These are phyloP conservation scores for Ptilodon capucinus DNA, from an alignment of 2,888 invertebrate species.

Conservation along the genomic window DNA sequence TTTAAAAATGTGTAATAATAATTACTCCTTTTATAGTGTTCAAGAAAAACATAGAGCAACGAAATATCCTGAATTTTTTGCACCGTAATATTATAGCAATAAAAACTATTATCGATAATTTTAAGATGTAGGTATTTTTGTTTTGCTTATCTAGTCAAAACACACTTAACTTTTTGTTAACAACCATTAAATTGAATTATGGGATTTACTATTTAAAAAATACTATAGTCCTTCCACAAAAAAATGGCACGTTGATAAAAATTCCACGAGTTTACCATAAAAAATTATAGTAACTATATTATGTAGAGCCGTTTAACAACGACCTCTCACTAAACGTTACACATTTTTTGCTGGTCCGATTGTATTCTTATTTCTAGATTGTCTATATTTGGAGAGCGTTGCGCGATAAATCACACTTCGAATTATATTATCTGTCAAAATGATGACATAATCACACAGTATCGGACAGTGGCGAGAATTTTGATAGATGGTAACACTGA, in stretches of 20 bases:
- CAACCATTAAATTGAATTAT: background rate
- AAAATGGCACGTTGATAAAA: background rate
- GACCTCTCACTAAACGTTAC: conserved; percentile 14
- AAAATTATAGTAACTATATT: background rate
- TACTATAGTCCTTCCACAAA: background rate
- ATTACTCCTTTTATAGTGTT: no score
- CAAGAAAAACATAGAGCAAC: no score
- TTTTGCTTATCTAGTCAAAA: no score
- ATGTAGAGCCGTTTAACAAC: background rate
- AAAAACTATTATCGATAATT: no score
- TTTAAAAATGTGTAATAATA: no score
- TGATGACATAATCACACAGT: conserved; percentile 21
- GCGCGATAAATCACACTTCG: conserved; percentile 20
- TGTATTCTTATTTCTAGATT: conserved; percentile 14
- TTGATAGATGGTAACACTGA: conserved; percentile 25
- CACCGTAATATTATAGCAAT: no score
- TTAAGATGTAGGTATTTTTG: no score
- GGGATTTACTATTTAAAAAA: background rate
- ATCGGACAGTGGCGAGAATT: conserved; percentile 13
- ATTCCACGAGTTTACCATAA: conserved; percentile 1
- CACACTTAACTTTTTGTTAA: background rate
- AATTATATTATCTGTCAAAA: conserved; percentile 19
- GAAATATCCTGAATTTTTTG: no score
- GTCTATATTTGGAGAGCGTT: conserved; percentile 6
- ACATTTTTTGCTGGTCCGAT: conserved; percentile 16